Evolutionary conservation across 92 coral and sea anemone genomes (phyloP).

Genomic region (Virgularia gustaviana): DNA sequence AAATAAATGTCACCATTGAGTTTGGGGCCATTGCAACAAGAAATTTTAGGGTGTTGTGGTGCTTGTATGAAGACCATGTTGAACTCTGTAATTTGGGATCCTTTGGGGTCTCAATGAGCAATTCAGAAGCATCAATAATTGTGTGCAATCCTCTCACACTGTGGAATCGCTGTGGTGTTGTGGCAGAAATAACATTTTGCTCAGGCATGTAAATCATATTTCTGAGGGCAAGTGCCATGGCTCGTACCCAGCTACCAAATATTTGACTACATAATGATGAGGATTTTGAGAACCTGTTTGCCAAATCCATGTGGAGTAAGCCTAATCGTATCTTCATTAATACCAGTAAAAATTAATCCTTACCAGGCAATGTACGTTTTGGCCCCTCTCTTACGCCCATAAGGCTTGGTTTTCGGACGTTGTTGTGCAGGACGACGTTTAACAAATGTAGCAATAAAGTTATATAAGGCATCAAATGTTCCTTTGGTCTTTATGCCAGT

Average conservation of each 20-base stretch:
- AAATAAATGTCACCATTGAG: no score
- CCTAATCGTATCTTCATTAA: neutral
- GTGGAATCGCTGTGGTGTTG: neutral
- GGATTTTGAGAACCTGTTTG: neutral
- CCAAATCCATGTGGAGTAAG: slow-evolving; percentile 1
- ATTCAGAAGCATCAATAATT: neutral
- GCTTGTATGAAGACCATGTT: neutral
- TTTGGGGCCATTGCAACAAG: neutral
- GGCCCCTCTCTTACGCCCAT: neutral
- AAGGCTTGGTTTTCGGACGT: neutral
- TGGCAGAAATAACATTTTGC: neutral
- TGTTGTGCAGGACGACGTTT: neutral
- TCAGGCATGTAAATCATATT: neutral
- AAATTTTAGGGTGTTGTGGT: neutral
- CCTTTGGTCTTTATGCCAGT: no score
- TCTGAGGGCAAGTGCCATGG: neutral
- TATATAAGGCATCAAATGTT: no score
- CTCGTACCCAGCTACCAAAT: neutral
- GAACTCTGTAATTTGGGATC: neutral
- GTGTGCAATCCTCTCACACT: neutral
- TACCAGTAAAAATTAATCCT: neutral
- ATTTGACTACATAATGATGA: neutral
- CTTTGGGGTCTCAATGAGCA: neutral
- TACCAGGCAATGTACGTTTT: neutral
- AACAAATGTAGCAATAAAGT: neutral